Evolutionary conservation across 1,140 invertebrate species (phyloP).

Genomic region (Patella vulgata): DNA sequence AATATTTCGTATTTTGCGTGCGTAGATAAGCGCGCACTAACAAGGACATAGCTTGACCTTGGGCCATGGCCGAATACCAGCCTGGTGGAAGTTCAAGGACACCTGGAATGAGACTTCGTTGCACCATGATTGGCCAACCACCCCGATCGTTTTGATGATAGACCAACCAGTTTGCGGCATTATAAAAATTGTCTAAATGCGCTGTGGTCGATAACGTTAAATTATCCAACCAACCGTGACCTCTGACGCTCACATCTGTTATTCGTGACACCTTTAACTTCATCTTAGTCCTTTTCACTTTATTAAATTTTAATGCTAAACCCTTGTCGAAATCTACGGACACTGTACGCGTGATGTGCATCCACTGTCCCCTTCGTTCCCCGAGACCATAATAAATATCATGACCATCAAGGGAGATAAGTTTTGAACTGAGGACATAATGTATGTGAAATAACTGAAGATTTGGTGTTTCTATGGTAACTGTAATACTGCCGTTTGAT

Average conservation of each 20-base stretch:
- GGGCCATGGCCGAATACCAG: conserved; percentile 98
- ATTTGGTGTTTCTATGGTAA: conserved; percentile 79
- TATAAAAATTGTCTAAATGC: conserved; percentile 90
- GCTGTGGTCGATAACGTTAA: conserved; percentile 53
- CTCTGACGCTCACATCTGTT: conserved; percentile 72
- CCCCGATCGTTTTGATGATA: conserved; percentile 91
- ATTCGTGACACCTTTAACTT: conserved; percentile 47
- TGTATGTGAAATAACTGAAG: conserved; percentile 80
- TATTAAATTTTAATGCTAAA: conserved; percentile 69
- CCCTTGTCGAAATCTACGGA: conserved; percentile 93
- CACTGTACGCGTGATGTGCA: conserved; percentile 85
- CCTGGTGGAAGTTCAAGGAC: conserved; percentile 83
- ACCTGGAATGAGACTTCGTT: conserved; percentile 75
- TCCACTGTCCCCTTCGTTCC: conserved; percentile 76
- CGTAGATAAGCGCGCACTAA: conserved; percentile 88
- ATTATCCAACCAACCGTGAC: conserved; percentile 73
- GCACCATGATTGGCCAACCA: conserved; percentile 95
- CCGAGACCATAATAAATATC: conserved; percentile 88
- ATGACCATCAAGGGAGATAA: conserved; percentile 80
- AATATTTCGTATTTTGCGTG: conserved; percentile 80
- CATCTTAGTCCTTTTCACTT: conserved; percentile 42
- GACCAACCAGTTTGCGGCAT: conserved; percentile 93
- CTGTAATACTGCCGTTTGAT: conserved; percentile 83
- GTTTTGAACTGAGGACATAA: conserved; percentile 80
- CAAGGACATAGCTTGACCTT: conserved; percentile 95